phyloP scores from a whole-genome alignment of 2,113 vertebrate species.

The Sus scrofa region DNA sequence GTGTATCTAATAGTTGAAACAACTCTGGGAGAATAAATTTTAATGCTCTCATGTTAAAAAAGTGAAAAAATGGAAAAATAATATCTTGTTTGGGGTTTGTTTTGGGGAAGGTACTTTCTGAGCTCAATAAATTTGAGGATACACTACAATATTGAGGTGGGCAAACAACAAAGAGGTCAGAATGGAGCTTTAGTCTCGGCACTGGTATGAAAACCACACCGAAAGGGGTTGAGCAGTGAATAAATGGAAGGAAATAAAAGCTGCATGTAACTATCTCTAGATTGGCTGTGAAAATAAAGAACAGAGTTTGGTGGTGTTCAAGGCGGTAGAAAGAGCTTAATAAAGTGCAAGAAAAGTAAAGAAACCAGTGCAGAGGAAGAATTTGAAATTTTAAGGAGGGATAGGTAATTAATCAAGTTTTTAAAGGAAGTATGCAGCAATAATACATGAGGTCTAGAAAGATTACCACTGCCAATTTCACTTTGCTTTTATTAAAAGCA shows the following conservation, averaged over 20 bases:
- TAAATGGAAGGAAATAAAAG: neutral
- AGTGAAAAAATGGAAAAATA: neutral
- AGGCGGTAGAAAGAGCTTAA: neutral
- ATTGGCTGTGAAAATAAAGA: neutral
- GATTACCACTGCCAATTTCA: slow-evolving; percentile 1
- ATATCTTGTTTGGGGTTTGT: neutral
- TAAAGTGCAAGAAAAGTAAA: neutral
- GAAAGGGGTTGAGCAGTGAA: neutral
- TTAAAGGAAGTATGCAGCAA: neutral
- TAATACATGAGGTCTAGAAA: neutral
- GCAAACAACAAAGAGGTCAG: neutral
- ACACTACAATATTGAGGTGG: neutral
- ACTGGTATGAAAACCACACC: neutral
- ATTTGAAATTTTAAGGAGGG: neutral
- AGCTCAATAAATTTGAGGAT: neutral
- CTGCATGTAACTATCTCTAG: neutral
- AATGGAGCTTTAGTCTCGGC: neutral
- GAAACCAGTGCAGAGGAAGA: neutral
- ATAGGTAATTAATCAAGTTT: neutral
- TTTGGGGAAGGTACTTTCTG: neutral
- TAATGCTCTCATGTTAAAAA: neutral
- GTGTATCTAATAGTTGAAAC: neutral
- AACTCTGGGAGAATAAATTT: neutral
- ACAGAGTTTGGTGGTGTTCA: neutral
- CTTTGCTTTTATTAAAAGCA: neutral